Evolutionary conservation across 2,888 invertebrate genomes (phyloP).

Genomic region (Cataglyphis livida): DNA sequence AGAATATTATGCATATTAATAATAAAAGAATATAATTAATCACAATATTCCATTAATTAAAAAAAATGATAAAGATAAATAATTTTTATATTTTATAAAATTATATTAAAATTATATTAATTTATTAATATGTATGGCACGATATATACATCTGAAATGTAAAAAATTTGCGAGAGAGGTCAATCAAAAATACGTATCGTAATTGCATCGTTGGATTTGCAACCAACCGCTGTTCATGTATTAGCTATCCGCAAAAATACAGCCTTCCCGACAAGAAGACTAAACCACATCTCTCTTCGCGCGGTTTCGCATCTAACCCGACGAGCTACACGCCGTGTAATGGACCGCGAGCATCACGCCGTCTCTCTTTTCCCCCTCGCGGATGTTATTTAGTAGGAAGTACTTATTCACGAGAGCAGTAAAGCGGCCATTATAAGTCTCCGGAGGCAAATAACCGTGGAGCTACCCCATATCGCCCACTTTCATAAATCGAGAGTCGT

Average conservation of each 20-base stretch:
- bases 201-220: not conserved
- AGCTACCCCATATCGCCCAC: constrained; percentile 61
- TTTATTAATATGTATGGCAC: not conserved
- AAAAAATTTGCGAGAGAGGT: not conserved
- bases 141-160: not conserved
- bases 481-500: constrained; percentile 69
- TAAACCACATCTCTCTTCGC: constrained; percentile 30
- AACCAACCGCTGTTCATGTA: not conserved
- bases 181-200: not conserved
- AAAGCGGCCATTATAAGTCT: constrained; percentile 70
- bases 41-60: not conserved
- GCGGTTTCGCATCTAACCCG: constrained; percentile 37
- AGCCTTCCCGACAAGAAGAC: not conserved
- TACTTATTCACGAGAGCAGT: constrained; percentile 67
- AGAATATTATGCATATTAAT: not conserved
- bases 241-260: constrained; percentile 25
- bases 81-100: not conserved
- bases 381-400: constrained; percentile 67
- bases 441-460: constrained; percentile 69
- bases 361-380: constrained; percentile 48
- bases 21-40: not conserved
- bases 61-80: not conserved
- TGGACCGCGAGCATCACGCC: constrained; percentile 45
- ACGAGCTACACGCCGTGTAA: constrained; percentile 24
- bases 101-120: too few species aligned